Evolutionary conservation across 2,888 invertebrate genomes (phyloP), one percentile per base, ranked within the genome.

Genomic region (Muschampia plurimacula): DNA sequence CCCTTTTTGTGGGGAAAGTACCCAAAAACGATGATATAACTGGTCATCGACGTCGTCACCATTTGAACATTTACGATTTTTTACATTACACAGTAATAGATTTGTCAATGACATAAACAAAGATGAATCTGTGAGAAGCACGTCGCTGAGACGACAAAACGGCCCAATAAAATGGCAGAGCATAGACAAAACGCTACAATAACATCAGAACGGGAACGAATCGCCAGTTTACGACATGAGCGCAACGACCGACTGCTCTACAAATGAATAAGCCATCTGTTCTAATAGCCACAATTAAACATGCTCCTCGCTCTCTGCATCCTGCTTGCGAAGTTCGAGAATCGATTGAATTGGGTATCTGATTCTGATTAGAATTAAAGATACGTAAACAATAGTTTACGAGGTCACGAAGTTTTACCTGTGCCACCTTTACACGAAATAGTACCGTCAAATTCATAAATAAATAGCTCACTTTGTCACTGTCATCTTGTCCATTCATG

Each of bases 181-280:
- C 94, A 92, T 93, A 93, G 94, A 94, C 93, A 93, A 93, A 94
- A 93, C 86, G 93, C 89, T 93, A 93, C 94, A 93, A 93, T 94
- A 93, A 93, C 93, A 92, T 91, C 92, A 91, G 91, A 92, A 93
- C 92, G 90, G 89, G 92, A 93, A 93, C 93, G 90, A 91, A 94
- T 93, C 89, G 89, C 90, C 88, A 92, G 92, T 93, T 93, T 93
- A 93, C 93, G 93, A 94, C 92, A 89, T 87, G 89, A 91, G 88
- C 90, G 86, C 92, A 89, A 90, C 92, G 92, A 90, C 89, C 93
- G 91, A 92, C 83, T 93, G 93, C 91, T 93, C 93, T 93, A 94
- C 93, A 93, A 93, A 93, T 94, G 94, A 93, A 93, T 93, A 94
- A 93, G 94, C 93, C 93, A 94, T 94, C 93, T 93, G 93, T 89